These are phyloP conservation scores for Masnerella sp. DNA, from an alignment of 2,888 invertebrate genomes.

Conservation along the genomic window DNA sequence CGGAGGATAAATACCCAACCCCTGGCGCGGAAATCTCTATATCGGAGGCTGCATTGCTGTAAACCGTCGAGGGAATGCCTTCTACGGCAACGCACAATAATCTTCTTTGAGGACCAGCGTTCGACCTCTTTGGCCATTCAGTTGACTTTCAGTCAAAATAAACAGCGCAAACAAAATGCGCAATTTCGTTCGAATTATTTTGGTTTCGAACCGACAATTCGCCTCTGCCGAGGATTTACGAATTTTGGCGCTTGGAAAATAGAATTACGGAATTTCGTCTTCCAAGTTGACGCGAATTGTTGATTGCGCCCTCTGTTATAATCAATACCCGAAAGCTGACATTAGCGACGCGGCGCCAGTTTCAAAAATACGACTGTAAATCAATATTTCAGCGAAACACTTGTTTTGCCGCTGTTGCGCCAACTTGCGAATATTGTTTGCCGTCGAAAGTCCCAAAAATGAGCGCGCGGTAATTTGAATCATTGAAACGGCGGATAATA, in stretches of 20 bases:
- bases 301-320: too few relatives aligned
- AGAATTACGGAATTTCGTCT: too few relatives aligned
- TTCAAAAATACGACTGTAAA: too few relatives aligned
- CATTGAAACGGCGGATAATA: constrained; percentile 17
- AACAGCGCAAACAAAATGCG: constrained; percentile 42
- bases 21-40: constrained; percentile 35
- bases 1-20: constrained; percentile 36
- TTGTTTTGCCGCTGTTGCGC: too few relatives aligned
- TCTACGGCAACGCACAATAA: constrained; percentile 43
- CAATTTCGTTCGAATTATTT: constrained; percentile 22
- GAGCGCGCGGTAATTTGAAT: neutral
- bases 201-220: constrained; percentile 19
- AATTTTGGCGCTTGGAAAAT: neutral
- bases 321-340: too few relatives aligned
- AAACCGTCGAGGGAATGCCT: constrained; percentile 34
- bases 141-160: constrained; percentile 40
- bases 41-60: constrained; percentile 31
- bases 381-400: too few relatives aligned
- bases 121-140: constrained; percentile 43
- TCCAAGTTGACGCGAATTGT: too few relatives aligned
- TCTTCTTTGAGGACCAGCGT: constrained; percentile 43
- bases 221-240: too few relatives aligned
- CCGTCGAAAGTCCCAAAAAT: too few relatives aligned
- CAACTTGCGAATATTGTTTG: too few relatives aligned
- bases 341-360: too few relatives aligned